Conservation (phyloP, 1,140 invertebrate genomes). For the Drosophila funebris region DNA sequence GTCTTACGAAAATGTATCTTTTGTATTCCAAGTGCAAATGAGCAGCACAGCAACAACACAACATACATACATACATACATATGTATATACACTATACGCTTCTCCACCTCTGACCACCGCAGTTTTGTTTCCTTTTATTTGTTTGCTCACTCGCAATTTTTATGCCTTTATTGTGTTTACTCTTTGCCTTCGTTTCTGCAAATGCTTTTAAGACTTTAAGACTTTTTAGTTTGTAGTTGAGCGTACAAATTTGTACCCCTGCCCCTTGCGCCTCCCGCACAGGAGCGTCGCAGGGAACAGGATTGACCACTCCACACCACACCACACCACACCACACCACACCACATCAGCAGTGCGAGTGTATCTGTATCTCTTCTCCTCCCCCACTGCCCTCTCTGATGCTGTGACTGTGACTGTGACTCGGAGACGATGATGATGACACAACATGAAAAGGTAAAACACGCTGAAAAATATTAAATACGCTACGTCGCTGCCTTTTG, state of each 20-base stretch:
- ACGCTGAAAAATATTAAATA: conserved; percentile 83
- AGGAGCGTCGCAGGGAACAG: conserved; percentile 55
- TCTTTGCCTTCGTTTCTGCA: conserved; percentile 78
- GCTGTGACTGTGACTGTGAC: conserved; percentile 17
- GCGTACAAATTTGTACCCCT: conserved; percentile 74
- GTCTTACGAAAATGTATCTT: conserved; percentile 82
- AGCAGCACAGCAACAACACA: conserved; percentile 75
- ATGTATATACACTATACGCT: neutral
- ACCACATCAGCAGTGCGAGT: neutral
- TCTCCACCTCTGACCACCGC: conserved; percentile 2
- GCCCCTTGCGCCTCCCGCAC: neutral
- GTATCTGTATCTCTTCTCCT: conserved; percentile 29
- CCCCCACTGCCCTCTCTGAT: neutral
- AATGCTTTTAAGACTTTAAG: conserved; percentile 83
- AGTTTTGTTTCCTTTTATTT: conserved; percentile 75
- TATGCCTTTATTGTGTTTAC: conserved; percentile 82
- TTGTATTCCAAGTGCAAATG: conserved; percentile 82
- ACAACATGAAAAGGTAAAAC: conserved; percentile 83
- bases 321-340: neutral
- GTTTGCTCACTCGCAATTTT: conserved; percentile 81
- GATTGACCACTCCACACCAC: conserved; percentile 51
- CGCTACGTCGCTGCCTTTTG: conserved; percentile 81
- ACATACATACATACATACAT: conserved; percentile 40
- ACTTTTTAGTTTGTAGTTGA: conserved; percentile 81
- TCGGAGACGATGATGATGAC: conserved; percentile 76